Base-by-base conservation (phyloP, 2,888 invertebrate species). In the Synergus japonicus region DNA sequence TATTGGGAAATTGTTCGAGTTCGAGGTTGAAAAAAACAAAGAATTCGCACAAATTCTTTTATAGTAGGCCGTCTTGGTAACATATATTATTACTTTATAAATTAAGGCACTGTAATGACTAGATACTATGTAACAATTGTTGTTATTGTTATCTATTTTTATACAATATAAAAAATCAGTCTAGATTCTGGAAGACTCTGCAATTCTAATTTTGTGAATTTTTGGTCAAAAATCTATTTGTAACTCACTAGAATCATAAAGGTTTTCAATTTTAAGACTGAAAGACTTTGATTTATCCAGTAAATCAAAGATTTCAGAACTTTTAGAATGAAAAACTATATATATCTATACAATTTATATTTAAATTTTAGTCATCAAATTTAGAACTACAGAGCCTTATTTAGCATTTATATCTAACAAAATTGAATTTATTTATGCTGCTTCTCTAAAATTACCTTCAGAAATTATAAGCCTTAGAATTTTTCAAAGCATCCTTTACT, bases 401-500 rank as follows among this genome's bases (percentile, higher is more conserved):
- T 8, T 58, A 63, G 63, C 29, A 5, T 29, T 46, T 29, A 12
- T 29, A 63, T 4, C 5, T 63, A 63, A 43, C 4, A 66, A 66
- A 66, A n/a, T 66, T 66, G 10, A 22, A 13, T 49, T 22, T 69
- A 15, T 69, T 63, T 29, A 4, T 22, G 13, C 13, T 15, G 4
- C 29, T 63, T 15, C 13, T 37, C 12, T 49, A 63, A 54, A 65
- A 66, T 44, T 69, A 49, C 49, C 18, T 1, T 83, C 63, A 88
- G 81, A 85, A 81, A 78, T 88, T 87, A 80, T 83, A 83, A 77
- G 86, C 85, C 81, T 87, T 89, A 3, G 84, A 85, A 67, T 83
- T 87, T 82, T 88, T 89, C 66, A 88, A 81, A 4, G 85, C 87
- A 79, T 87, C 87, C 79, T 89, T 89, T 41, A 89, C 86, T 79